Percentiles rank a stretch among this genome's conserved stretches.
phyloP scores from a whole-genome alignment of 2,888 invertebrate genomes.

The Eristalis arbustorum region DNA sequence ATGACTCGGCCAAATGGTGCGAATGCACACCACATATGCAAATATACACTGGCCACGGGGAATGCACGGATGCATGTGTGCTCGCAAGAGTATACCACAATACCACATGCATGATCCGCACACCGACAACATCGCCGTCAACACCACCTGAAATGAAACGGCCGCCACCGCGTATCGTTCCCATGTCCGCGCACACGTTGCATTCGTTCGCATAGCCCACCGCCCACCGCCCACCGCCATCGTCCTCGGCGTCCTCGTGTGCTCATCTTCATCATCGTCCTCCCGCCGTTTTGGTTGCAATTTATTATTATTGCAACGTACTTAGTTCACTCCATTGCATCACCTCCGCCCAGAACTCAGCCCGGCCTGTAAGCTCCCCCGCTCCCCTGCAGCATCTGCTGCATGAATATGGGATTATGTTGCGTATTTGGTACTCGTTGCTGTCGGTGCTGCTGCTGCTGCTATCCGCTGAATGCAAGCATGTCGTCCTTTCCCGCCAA shows the following conservation, averaged over 20 bases:
- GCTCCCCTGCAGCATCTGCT: constrained; percentile 4
- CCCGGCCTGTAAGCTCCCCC: background rate
- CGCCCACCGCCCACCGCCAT: background rate
- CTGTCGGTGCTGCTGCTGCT: background rate
- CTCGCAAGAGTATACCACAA: constrained; percentile 14
- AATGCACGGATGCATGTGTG: background rate
- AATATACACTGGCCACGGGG: constrained; percentile 28
- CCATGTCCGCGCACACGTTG: background rate
- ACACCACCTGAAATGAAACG: constrained; percentile 51
- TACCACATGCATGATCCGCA: constrained; percentile 35
- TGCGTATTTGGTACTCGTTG: constrained; percentile 52
- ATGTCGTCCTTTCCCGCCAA: constrained; percentile 70
- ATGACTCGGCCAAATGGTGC: constrained; percentile 46
- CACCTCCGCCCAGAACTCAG: constrained; percentile 34
- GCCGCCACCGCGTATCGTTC: background rate
- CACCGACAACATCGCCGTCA: constrained; percentile 47
- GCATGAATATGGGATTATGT: constrained; percentile 52
- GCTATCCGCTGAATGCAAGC: constrained; percentile 25
- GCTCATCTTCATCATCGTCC: constrained; percentile 44
- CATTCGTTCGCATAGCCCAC: background rate
- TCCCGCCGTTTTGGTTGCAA: constrained; percentile 57
- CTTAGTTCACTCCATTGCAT: constrained; percentile 70
- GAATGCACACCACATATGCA: constrained; percentile 59
- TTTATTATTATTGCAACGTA: constrained; percentile 69
- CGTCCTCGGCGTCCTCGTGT: background rate